A percentile compares a stretch with the other conserved stretches of the same genome.
These are phyloP conservation scores for roundworm (Caenorhabditis elegans) DNA, from an alignment of 1,140 invertebrate species.

Conservation along the genomic window WBcel235 BX284602.5:5182501-5183000, in stretches of 20 bases:
- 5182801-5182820: too few relatives aligned
- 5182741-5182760: neutral
- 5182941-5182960: neutral
- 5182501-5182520: neutral
- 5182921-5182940: too few relatives aligned
- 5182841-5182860: too few relatives aligned
- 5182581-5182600: neutral
- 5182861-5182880: too few relatives aligned
- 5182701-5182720: conserved; percentile 13
- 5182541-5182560: conserved; percentile 28
- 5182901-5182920: too few relatives aligned
- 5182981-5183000: neutral
- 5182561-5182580: neutral
- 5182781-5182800: too few relatives aligned
- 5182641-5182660: conserved; percentile 19
- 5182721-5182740: neutral
- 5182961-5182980: neutral
- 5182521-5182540: conserved; percentile 17
- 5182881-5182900: too few relatives aligned
- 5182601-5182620: conserved; percentile 27
- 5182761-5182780: too few relatives aligned
- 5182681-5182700: neutral
- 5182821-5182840: too few relatives aligned
- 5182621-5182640: conserved; percentile 28
- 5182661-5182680: conserved; percentile 12